Base-by-base conservation (phyloP, 2,888 invertebrate species). In the Eilema sororculum region DNA sequence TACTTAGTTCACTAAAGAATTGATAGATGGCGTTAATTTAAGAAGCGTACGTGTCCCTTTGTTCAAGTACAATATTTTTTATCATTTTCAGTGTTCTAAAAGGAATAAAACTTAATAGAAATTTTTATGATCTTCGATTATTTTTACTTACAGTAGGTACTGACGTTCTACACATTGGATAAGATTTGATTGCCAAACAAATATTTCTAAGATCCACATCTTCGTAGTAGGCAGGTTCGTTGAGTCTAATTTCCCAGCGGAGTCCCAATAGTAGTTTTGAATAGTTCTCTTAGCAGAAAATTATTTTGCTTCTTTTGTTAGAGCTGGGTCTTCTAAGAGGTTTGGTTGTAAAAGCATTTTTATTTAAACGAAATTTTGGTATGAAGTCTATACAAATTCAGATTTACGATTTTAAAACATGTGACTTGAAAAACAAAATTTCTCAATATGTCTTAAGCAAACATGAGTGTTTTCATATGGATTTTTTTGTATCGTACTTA, bases 191-290 rank as follows among this genome's bases (percentile, higher is more conserved):
- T 67, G 69, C 69, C 57, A 68, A 74, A 65, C 72, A 75, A 73
- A 72, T 76, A 68, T 76, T 72, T 74, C 67, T 73, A 74, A 78
- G 77, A 77, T 69, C 71, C 58, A 59, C 58, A 74, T 74, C 71
- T 75, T 77, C 74, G 72, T 71, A 33, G 77, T 78, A 67, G 74
- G 73, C 77, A 74, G 46, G 65, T 52, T 65, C 56, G 56, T 80
- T 62, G 71, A 67, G 65, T 63, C 67, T 82, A 80, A 82, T 82
- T 82, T 82, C 81, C 81, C 81, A 72, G 62, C 71, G 77, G 81
- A 56, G 52, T 66, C 65, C 62, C 46, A 65, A 75, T 69, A 76
- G 71, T 80, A 76, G 76, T 81, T 80, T 81, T 77, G 78, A 80
- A 77, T 80, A 75, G 79, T 70, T 73, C 65, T 71, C 59, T 73